A percentile compares a stretch with the other conserved stretches of the same genome.
These are phyloP conservation scores for Campoletis sonorensis DNA, from an alignment of 1,140 invertebrate genomes.

Conservation along the genomic window DNA sequence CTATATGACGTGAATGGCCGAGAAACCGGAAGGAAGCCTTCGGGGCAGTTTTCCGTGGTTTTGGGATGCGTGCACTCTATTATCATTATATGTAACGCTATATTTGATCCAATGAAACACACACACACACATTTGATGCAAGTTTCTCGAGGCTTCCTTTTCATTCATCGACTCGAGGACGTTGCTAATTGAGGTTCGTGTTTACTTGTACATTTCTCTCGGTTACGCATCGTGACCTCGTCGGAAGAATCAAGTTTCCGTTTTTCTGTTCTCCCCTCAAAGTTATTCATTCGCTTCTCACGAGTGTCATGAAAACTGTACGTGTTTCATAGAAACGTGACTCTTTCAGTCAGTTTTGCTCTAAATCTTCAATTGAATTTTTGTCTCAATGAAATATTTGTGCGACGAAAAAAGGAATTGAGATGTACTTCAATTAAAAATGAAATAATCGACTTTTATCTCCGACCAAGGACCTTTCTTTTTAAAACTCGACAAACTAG, in stretches of 20 bases:
- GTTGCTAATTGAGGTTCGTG: slow-evolving; percentile 39
- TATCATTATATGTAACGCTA: too few relatives aligned
- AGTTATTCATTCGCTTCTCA: background rate
- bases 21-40: slow-evolving; percentile 34
- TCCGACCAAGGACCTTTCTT: too few relatives aligned
- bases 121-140: background rate
- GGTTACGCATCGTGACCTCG: slow-evolving; percentile 32
- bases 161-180: slow-evolving; percentile 37
- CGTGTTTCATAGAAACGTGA: background rate
- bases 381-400: too few relatives aligned
- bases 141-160: slow-evolving; percentile 25
- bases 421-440: background rate
- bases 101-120: background rate
- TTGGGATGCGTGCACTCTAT: background rate
- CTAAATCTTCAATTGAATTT: too few relatives aligned
- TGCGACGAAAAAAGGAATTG: background rate
- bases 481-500: too few relatives aligned
- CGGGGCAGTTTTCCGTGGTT: slow-evolving; percentile 30
- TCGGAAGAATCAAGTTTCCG: slow-evolving; percentile 20
- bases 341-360: too few relatives aligned
- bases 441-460: background rate
- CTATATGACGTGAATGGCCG: background rate
- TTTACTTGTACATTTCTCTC: slow-evolving; percentile 24
- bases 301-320: background rate
- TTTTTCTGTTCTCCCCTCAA: slow-evolving; percentile 20